Conservation (phyloP, 2,888 invertebrate genomes). For the Phyllotreta striolata region DNA sequence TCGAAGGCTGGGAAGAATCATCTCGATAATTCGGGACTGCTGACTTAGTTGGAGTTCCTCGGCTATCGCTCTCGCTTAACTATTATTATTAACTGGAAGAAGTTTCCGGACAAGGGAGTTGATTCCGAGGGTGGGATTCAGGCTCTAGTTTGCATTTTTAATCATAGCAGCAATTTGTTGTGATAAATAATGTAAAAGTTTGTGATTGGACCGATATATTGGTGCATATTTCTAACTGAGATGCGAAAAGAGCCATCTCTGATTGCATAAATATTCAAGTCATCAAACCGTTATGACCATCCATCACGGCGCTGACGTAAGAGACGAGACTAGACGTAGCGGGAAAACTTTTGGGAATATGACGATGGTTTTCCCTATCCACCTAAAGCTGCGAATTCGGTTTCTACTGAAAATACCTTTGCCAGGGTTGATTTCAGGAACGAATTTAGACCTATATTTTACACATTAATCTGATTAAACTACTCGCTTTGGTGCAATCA, state of each 20-base stretch:
- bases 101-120: too few species aligned
- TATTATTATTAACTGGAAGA: background rate
- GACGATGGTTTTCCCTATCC: conserved; percentile 20
- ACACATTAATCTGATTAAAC: too few species aligned
- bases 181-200: too few species aligned
- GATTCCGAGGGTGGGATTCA: too few species aligned
- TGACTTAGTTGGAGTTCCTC: conserved; percentile 2
- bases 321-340: conserved; percentile 12
- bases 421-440: conserved; percentile 11
- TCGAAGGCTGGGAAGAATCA: conserved; percentile 12
- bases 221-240: background rate
- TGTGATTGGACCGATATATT: background rate
- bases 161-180: too few species aligned
- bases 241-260: conserved; percentile 9
- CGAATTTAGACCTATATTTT: too few species aligned
- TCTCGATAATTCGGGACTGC: conserved; percentile 7
- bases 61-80: conserved; percentile 1
- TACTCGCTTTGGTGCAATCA: background rate
- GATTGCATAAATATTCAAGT: conserved; percentile 21
- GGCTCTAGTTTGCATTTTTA: too few species aligned
- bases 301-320: conserved; percentile 19
- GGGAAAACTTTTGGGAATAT: conserved; percentile 19
- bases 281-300: conserved; percentile 23
- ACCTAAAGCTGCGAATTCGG: background rate
- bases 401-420: conserved; percentile 9